Evolutionary conservation across 2,888 invertebrate genomes (phyloP), one percentile per base, ranked within the genome.

Genomic region (Cryptocheilus praepositus): DNA sequence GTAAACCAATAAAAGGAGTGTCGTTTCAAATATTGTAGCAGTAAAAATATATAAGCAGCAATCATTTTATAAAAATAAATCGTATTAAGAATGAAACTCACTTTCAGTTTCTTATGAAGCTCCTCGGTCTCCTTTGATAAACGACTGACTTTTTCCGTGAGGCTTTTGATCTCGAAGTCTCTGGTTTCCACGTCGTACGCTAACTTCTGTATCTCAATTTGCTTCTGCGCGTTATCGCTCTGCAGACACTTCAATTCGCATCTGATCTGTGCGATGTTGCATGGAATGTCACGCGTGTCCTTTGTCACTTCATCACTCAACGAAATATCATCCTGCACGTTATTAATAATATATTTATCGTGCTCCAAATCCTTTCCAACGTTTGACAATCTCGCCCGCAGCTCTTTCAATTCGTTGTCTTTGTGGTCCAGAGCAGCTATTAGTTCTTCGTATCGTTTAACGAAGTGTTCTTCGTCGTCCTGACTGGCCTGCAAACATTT

Each of bases 41-140:
- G 3, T 25, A 51, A 18, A 21, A 44, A 5, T 43, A 51, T 43
- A 46, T 44, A 36, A 21, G 18, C 44, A 44, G 28, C 7, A 21
- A 13, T 28, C 19, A 36, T 11, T 11, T 36, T 36, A 7, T 1
- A 36, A 36, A 11, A 2, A 5, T 36, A 11, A 7, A 36, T 11
- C 7, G 36, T 1, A 11, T 36, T 36, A 1, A 36, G 11, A 36
- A 7, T 7, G 8, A 21, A 71, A 76, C 76, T 68, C 13, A 49
- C 49, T 7, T 77, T 67, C 55, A 77, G 64, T 46, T 68, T 58
- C 15, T 54, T 36, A 28, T 56, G 43, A 19, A 83, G 66, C 16
- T 75, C 70, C 3, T 67, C 58, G 5, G 74, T 83, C 55, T 81
- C 79, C 18, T 70, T 62, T 19, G 59, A 49, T 62, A 83, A 74